These are phyloP conservation scores for Clostera curtula DNA, from an alignment of 2,888 invertebrate species.

Conservation along the genomic window DNA sequence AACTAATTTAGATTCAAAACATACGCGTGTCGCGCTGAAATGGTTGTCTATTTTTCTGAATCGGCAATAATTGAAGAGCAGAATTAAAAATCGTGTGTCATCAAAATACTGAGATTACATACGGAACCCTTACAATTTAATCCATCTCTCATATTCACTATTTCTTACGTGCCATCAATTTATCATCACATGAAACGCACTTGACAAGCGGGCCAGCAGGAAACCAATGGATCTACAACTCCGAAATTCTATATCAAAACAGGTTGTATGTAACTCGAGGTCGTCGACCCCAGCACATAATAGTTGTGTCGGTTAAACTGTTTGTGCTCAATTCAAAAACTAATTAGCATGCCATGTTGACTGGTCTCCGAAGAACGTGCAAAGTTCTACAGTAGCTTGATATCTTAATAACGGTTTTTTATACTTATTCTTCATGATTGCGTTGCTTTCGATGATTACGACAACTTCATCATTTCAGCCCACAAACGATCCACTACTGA, in stretches of 20 bases:
- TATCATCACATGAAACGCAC: slow-evolving; percentile 16
- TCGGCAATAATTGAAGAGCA: too few relatives aligned
- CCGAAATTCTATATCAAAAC: slow-evolving; percentile 19
- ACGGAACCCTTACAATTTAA: background rate
- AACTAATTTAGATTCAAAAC: too few relatives aligned
- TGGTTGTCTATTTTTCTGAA: too few relatives aligned
- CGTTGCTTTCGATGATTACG: too few relatives aligned
- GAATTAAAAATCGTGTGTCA: background rate
- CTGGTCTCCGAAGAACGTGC: too few relatives aligned
- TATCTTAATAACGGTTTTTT: too few relatives aligned
- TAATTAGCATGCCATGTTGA: slow-evolving; percentile 2
- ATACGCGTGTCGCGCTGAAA: too few relatives aligned
- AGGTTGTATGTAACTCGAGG: slow-evolving; percentile 24
- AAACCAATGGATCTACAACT: slow-evolving; percentile 26
- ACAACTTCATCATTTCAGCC: too few relatives aligned
- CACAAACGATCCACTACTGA: too few relatives aligned
- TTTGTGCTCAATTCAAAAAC: background rate
- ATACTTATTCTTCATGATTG: too few relatives aligned
- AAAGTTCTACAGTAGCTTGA: too few relatives aligned
- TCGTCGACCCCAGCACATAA: slow-evolving; percentile 11
- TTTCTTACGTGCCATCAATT: slow-evolving; percentile 19
- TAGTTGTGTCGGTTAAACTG: background rate
- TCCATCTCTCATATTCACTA: slow-evolving; percentile 5
- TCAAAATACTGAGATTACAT: background rate
- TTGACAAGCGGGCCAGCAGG: slow-evolving; percentile 14